Conservation (phyloP, 2,888 invertebrate genomes). For the Stratiomys singularior region DNA sequence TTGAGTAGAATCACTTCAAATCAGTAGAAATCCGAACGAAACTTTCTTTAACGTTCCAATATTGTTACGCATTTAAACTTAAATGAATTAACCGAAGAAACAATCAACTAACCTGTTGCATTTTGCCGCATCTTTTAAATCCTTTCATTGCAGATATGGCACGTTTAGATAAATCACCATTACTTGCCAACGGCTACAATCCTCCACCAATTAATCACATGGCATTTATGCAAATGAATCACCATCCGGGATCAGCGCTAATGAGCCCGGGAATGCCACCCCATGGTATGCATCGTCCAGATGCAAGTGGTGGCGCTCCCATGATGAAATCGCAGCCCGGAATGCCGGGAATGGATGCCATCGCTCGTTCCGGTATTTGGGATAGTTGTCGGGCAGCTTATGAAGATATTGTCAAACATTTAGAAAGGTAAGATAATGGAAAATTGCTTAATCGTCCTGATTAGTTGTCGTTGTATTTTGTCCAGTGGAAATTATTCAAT, state of each 20-base stretch:
- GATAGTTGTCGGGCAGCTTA: slow-evolving; percentile 95
- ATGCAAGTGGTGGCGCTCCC: slow-evolving; percentile 67
- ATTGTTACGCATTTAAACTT: too few species aligned
- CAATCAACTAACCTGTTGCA: too few species aligned
- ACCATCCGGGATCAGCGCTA: slow-evolving; percentile 79
- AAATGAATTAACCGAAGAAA: too few species aligned
- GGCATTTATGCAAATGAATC: slow-evolving; percentile 93
- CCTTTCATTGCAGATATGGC: slow-evolving; percentile 76
- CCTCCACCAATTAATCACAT: slow-evolving; percentile 93
- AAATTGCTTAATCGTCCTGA: not conserved
- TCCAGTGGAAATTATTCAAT: not conserved
- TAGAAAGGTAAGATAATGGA: slow-evolving; percentile 79
- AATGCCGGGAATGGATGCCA: slow-evolving; percentile 89
- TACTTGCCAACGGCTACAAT: slow-evolving; percentile 93
- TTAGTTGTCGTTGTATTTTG: not conserved
- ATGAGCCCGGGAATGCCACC: slow-evolving; percentile 90
- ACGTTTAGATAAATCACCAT: slow-evolving; percentile 89
- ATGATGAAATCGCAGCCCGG: slow-evolving; percentile 79
- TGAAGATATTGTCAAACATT: slow-evolving; percentile 94
- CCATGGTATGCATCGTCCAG: slow-evolving; percentile 84
- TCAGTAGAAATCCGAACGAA: too few species aligned
- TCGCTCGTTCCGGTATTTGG: slow-evolving; percentile 92
- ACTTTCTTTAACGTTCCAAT: too few species aligned
- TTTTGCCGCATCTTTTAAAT: too few species aligned
- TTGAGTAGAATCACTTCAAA: too few species aligned